Base-by-base conservation (phyloP, 2,113 vertebrate species). In the Orthonyx spaldingii region DNA sequence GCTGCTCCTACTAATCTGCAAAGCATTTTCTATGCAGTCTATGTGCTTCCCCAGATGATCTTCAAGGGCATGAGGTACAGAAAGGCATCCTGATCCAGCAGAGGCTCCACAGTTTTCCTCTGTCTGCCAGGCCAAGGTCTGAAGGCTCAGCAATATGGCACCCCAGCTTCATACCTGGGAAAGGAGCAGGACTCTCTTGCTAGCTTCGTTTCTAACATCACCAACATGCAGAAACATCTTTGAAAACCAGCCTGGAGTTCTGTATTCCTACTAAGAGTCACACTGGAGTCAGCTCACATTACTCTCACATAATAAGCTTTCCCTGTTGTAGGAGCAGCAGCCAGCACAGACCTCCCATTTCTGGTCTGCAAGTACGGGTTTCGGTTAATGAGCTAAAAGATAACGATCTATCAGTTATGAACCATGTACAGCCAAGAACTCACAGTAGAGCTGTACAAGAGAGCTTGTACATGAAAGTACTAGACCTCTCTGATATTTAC, bases 401-500 rank as follows among this genome's bases (percentile, higher is more conserved):
- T 39, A 89, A 89, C 4, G 55, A 13, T 82, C 61, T 75, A 37
- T 91, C 90, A 90, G 86, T 53, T 78, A 70, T 35, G n/a, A 90
- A 66, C 66, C 80, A 74, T 1, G 6, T 41, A 44, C 18, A 93
- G 52, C 22, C 28, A 7, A 37, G 63, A 49, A 41, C 39, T 66
- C 47, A 35, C 26, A 74, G 35, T 1, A 63, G 56, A 94, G 80
- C 52, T 63, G 33, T 61, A 47, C 0, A 3, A 74, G 72, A 90
- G 28, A 64, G 30, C 4, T 3, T 2, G 41, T 39, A 70, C 17
- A 56, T 6, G 23, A 63, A 78, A 83, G n/a, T 35, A 27, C 12
- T 35, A 83, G 33, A 56, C 8, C 10, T 50, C 69, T 93, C 68
- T 5, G 9, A 47, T 41, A 68, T 55, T 52, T 50, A 60, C 35